phyloP scores from a whole-genome alignment of 1,140 invertebrate species.

The Calycopis cecrops region DNA sequence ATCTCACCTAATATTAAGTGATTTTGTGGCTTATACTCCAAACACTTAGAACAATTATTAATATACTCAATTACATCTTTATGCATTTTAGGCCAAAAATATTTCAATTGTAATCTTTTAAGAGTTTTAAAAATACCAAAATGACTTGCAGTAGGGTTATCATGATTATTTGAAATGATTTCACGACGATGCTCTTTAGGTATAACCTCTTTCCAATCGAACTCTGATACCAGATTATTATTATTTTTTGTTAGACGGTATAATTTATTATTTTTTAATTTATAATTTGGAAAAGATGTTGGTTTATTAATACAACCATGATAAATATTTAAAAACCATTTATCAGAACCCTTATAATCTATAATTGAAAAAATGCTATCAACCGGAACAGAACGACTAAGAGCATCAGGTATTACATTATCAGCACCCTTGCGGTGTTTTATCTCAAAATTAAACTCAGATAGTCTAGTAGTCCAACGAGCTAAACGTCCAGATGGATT shows the following conservation, averaged over 20 bases:
- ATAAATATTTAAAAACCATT: constrained; percentile 27
- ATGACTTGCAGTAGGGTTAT: constrained; percentile 41
- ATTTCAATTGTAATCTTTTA: too few species aligned
- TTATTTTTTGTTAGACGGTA: constrained; percentile 17
- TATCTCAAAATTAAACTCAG: constrained; percentile 35
- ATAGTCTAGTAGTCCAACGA: constrained; percentile 32
- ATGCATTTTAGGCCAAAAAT: too few species aligned
- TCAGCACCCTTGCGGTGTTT: constrained; percentile 27
- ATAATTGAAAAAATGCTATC: constrained; percentile 1
- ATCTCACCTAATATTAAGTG: too few species aligned
- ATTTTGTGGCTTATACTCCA: too few species aligned
- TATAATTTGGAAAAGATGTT: constrained; percentile 22
- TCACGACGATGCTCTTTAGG: constrained; percentile 10
- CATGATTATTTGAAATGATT: constrained; percentile 28
- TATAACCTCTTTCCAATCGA: constrained; percentile 18
- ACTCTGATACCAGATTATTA: constrained; percentile 10
- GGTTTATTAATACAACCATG: constrained; percentile 20
- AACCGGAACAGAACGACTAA: constrained; percentile 24
- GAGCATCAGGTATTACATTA: constrained; percentile 31
- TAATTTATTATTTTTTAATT: constrained; percentile 9
- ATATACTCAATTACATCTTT: too few species aligned
- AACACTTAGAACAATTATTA: too few species aligned
- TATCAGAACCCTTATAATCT: constrained; percentile 20
- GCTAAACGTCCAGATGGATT: constrained; percentile 35
- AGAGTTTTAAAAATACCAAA: constrained; percentile 44